Conservation (phyloP, 1,140 invertebrate genomes). For the Colletes latitarsis region DNA sequence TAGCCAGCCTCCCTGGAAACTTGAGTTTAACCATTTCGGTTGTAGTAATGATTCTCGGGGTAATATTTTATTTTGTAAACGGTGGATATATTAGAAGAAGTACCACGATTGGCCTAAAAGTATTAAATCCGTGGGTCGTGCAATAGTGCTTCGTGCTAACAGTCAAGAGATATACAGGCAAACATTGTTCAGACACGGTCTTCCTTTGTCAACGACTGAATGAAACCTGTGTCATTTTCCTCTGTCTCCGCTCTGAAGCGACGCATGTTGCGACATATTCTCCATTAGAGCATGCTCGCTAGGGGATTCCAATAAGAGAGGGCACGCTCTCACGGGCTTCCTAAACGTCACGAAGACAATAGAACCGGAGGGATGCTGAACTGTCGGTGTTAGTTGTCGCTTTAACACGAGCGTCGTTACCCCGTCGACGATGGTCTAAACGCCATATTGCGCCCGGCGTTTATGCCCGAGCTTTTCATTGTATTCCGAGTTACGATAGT, state of each 20-base stretch:
- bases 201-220: not conserved
- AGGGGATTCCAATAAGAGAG: not conserved
- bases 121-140: no score
- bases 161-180: not conserved
- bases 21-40: not conserved
- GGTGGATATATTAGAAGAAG: no score
- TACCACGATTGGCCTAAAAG: no score
- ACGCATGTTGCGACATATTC: not conserved
- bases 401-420: not conserved
- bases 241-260: not conserved
- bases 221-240: not conserved
- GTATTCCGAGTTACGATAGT: no score
- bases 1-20: not conserved
- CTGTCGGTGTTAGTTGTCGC: not conserved
- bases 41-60: no score
- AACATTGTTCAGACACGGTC: not conserved
- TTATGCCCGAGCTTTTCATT: no score
- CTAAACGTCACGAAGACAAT: constrained; percentile 4
- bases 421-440: not conserved
- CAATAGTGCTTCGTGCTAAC: not conserved
- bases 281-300: not conserved
- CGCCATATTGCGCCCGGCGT: not conserved
- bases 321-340: not conserved
- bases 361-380: not conserved
- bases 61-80: no score